These are phyloP conservation scores for Eupithecia centaureata DNA, from an alignment of 2,888 invertebrate species.

Conservation along the genomic window DNA sequence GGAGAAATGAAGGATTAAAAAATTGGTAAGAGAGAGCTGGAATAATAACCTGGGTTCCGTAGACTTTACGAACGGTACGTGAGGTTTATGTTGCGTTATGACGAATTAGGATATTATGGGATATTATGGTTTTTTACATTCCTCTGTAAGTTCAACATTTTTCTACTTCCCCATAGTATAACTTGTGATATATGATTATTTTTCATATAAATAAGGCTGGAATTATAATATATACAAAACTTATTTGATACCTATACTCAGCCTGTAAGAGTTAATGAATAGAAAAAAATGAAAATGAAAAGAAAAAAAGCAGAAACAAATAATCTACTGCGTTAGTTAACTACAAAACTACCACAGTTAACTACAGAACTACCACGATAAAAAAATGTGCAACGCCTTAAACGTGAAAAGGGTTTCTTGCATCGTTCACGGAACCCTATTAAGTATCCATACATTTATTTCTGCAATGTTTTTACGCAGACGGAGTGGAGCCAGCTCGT, in stretches of 20 bases:
- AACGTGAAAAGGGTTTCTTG: neutral
- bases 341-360: neutral
- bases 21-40: conserved; percentile 32
- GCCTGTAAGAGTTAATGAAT: no score
- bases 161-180: no score
- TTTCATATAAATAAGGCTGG: neutral
- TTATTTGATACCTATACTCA: neutral
- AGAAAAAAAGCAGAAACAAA: no score
- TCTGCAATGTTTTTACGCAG: conserved; percentile 62
- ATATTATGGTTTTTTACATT: neutral
- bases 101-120: no score
- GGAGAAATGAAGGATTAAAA: conserved; percentile 44
- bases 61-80: neutral
- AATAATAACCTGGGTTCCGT: conserved; percentile 18
- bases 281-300: no score
- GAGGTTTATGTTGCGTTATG: no score
- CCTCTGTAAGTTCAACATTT: neutral
- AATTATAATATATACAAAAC: neutral
- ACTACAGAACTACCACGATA: neutral
- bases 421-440: conserved; percentile 48
- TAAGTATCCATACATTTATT: conserved; percentile 59
- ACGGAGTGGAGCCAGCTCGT: conserved; percentile 57
- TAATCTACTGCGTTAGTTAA: neutral
- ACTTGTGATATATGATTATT: no score
- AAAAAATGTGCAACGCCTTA: no score